Percentiles rank a stretch among this genome's conserved stretches.
phyloP scores from a whole-genome alignment of 2,113 vertebrate genomes.

The Myrmecophaga tridactyla region DNA sequence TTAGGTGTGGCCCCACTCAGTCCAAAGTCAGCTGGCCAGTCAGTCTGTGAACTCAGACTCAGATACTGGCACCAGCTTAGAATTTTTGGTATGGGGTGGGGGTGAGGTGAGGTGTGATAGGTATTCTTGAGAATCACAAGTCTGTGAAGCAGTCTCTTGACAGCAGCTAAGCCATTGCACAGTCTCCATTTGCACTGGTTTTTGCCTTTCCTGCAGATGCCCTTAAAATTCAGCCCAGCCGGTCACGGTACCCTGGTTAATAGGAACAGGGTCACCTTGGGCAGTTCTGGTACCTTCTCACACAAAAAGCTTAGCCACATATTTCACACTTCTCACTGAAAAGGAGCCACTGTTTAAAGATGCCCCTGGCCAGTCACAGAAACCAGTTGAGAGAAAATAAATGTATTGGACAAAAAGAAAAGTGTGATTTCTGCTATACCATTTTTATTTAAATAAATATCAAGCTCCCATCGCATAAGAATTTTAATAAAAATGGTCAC shows the following conservation, averaged over 20 bases:
- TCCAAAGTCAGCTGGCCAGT: not conserved
- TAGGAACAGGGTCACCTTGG: not conserved
- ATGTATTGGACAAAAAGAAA: not conserved
- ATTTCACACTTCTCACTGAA: not conserved
- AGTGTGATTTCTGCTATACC: not conserved
- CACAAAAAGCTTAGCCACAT: not conserved
- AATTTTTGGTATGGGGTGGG: too few relatives aligned
- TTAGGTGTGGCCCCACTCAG: accelerated
- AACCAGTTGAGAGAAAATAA: not conserved
- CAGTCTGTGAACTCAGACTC: not conserved
- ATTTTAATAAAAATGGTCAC: not conserved
- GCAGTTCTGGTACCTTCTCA: too few relatives aligned
- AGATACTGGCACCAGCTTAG: not conserved
- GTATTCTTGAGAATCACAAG: accelerated
- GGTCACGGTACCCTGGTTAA: not conserved
- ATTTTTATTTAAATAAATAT: not conserved
- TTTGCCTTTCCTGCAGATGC: not conserved
- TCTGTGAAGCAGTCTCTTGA: not conserved
- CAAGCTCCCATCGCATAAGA: not conserved
- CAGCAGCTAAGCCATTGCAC: not conserved
- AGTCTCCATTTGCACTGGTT: accelerated
- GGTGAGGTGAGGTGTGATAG: not conserved
- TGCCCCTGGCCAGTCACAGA: not conserved
- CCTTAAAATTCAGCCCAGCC: not conserved
- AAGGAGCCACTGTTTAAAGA: not conserved